Conservation (phyloP, 2,113 vertebrate species). For the Heterotilapia buettikoferi region DNA sequence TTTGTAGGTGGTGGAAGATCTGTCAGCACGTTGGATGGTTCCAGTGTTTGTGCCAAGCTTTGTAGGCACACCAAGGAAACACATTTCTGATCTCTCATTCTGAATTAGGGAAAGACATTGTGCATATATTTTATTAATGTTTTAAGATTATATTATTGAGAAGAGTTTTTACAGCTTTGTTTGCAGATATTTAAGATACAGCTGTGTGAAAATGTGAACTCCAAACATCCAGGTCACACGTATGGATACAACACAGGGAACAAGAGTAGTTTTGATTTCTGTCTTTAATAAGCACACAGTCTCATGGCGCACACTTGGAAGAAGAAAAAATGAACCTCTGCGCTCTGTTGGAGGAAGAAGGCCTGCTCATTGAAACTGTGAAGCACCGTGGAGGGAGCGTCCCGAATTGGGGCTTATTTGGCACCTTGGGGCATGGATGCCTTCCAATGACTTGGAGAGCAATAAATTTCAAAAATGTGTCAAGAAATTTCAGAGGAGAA, state of each 20-base stretch:
- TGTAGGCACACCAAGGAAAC: not conserved
- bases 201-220: not conserved
- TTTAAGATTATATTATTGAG: rapidly evolving
- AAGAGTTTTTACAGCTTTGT: not conserved
- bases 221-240: too few species aligned
- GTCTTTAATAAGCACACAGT: not conserved
- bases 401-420: not conserved
- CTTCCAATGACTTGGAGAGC: not conserved
- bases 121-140: not conserved
- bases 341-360: not conserved
- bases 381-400: not conserved
- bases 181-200: not conserved
- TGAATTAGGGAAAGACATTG: rapidly evolving
- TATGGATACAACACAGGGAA: rapidly evolving
- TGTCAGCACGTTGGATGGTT: not conserved
- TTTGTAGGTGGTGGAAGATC: not conserved
- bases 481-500: not conserved
- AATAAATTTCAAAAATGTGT: not conserved
- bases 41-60: not conserved
- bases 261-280: not conserved
- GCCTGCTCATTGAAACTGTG: rapidly evolving
- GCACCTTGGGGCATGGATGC: not conserved
- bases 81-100: not conserved
- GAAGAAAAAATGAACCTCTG: not conserved
- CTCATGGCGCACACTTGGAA: not conserved